Evolutionary conservation across 2,888 invertebrate species (phyloP).

Genomic region (Synergus gifuensis): DNA sequence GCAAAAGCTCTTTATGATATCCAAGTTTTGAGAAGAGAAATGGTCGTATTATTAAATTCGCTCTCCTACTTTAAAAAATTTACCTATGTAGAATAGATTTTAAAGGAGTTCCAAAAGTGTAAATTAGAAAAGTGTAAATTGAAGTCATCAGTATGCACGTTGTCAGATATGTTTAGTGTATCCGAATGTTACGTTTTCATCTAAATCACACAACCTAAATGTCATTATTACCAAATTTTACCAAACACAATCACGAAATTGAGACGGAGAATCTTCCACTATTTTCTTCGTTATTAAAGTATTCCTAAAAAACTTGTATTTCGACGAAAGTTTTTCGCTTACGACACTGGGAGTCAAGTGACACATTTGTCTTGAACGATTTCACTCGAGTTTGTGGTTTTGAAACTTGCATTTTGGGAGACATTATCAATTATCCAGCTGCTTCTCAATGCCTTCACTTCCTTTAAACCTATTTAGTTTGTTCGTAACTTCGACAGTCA

Average conservation of each 20-base stretch:
- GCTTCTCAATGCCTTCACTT: slow-evolving; percentile 22
- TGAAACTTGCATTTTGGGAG: slow-evolving; percentile 14
- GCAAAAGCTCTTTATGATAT: background rate
- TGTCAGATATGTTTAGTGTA: slow-evolving; percentile 35
- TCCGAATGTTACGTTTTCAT: slow-evolving; percentile 21
- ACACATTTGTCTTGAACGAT: slow-evolving; percentile 5
- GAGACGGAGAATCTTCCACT: slow-evolving; percentile 34
- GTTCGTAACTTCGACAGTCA: slow-evolving; percentile 42
- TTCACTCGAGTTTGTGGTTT: slow-evolving; percentile 7
- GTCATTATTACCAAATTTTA: background rate
- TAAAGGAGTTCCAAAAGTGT: slow-evolving; percentile 59
- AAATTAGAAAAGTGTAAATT: slow-evolving; percentile 42
- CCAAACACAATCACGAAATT: slow-evolving; percentile 17
- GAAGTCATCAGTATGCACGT: slow-evolving; percentile 24
- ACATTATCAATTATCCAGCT: slow-evolving; percentile 40
- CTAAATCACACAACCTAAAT: slow-evolving; percentile 34
- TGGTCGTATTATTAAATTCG: slow-evolving; percentile 61
- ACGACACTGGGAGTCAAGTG: slow-evolving; percentile 28
- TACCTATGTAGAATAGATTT: slow-evolving; percentile 53
- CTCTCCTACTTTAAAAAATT: slow-evolving; percentile 51
- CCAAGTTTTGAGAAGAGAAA: background rate
- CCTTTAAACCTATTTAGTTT: slow-evolving; percentile 42
- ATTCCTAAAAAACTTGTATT: slow-evolving; percentile 41
- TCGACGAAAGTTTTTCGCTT: slow-evolving; percentile 50
- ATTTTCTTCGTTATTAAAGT: slow-evolving; percentile 12